Percentiles rank a stretch among this genome's conserved stretches.
Conservation (phyloP, 2,113 vertebrate genomes). For the Hippolais icterina region DNA sequence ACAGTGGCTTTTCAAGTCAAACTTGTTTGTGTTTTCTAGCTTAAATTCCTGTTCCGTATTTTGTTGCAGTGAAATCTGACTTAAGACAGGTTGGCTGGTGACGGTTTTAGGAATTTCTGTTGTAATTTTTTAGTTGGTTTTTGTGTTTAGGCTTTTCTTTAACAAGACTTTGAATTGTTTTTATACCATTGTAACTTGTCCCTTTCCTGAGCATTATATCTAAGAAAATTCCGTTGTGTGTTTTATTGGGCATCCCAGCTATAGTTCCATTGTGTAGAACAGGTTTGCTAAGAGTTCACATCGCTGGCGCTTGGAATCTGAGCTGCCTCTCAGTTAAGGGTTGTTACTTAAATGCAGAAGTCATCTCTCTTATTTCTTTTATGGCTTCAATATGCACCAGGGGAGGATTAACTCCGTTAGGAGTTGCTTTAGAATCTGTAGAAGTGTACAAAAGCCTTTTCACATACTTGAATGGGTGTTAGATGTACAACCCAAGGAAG, state of each 20-base stretch:
- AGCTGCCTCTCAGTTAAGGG: neutral
- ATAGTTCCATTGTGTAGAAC: neutral
- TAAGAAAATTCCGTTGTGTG: neutral
- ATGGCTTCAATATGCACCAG: neutral
- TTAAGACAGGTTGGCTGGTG: neutral
- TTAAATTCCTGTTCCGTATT: neutral
- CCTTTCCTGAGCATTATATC: neutral
- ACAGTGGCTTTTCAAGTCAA: conserved; percentile 18
- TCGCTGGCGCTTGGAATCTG: neutral
- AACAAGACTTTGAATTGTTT: neutral
- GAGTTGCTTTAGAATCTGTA: neutral
- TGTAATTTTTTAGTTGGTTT: neutral
- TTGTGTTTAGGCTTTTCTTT: neutral
- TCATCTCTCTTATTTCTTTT: neutral
- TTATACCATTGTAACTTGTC: neutral
- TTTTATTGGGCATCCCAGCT: neutral
- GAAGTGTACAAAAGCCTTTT: conserved; percentile 1
- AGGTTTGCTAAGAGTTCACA: neutral
- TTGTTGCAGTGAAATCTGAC: neutral
- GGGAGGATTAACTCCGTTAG: neutral
- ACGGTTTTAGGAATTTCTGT: neutral
- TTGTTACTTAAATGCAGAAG: neutral
- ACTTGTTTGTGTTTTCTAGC: neutral
- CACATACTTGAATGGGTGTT: neutral
- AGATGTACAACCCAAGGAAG: neutral